Conservation (phyloP, 2,888 invertebrate species). For the Polydrusus tereticollis region DNA sequence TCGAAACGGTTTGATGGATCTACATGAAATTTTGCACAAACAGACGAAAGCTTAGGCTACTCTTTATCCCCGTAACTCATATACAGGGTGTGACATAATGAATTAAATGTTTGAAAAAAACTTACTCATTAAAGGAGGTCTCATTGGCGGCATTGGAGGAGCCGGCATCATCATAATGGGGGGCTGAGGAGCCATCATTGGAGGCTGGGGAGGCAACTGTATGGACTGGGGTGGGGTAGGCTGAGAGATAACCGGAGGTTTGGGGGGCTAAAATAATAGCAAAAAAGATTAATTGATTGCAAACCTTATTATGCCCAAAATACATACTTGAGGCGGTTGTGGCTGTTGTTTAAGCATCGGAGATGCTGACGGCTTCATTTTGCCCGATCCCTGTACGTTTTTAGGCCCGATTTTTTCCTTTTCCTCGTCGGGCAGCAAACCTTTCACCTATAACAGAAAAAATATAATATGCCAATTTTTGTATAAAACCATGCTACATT, state of each 20-base stretch:
- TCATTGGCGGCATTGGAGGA: slow-evolving; percentile 71
- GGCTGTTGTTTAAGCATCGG: slow-evolving; percentile 33
- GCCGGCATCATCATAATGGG: slow-evolving; percentile 76
- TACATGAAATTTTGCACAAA: no score
- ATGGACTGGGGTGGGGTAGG: slow-evolving; percentile 64
- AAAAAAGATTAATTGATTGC: no score
- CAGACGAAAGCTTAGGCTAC: no score
- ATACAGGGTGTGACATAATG: no score
- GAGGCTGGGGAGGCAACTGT: slow-evolving; percentile 67
- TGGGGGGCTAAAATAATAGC: slow-evolving; percentile 11
- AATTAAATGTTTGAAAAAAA: background rate
- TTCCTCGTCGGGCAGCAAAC: slow-evolving; percentile 93
- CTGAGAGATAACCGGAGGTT: slow-evolving; percentile 67
- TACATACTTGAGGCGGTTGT: slow-evolving; percentile 40
- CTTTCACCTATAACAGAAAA: slow-evolving; percentile 77
- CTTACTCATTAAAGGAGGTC: slow-evolving; percentile 73
- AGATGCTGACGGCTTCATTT: slow-evolving; percentile 30
- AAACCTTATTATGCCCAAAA: background rate
- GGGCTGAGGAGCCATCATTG: slow-evolving; percentile 68
- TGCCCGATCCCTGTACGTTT: slow-evolving; percentile 70
- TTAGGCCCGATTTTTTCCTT: slow-evolving; percentile 97
- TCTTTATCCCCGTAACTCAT: no score
- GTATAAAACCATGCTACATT: no score
- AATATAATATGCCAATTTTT: no score
- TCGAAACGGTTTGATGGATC: no score